Percentiles rank a stretch among this genome's conserved stretches.
phyloP scores from a whole-genome alignment of 2,113 vertebrate species.

The Acrocephalus arundinaceus region DNA sequence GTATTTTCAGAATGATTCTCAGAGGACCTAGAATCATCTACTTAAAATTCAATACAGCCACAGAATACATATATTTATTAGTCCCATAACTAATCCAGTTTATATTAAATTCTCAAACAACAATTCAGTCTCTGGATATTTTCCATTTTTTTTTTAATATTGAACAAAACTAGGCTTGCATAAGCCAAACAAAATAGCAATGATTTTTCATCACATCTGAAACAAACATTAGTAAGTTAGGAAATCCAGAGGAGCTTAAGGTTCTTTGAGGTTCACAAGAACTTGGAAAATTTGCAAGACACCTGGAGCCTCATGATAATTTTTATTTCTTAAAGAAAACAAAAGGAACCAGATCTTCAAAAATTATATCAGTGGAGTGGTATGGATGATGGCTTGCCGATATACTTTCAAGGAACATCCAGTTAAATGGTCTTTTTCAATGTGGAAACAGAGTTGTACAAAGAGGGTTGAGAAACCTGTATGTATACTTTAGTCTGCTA shows the following conservation, averaged over 20 bases:
- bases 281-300: constrained; percentile 7
- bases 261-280: not conserved
- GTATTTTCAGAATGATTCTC: constrained; percentile 18
- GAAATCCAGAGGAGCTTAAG: constrained; percentile 34
- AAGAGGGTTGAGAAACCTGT: not conserved
- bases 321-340: not conserved
- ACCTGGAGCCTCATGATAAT: not conserved
- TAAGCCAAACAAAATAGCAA: constrained; percentile 26
- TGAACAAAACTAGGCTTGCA: not conserved
- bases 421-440: not conserved
- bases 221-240: not conserved
- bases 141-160: not conserved
- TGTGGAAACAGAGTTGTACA: not conserved
- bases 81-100: constrained; percentile 42
- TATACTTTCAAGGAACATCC: not conserved
- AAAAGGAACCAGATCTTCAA: not conserved
- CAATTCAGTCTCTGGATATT: not conserved
- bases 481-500: not conserved
- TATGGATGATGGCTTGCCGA: not conserved
- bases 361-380: not conserved
- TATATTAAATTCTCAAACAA: constrained; percentile 59
- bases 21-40: not conserved
- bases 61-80: constrained; percentile 38
- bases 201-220: constrained; percentile 7
- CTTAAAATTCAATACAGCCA: constrained; percentile 42